Percentiles rank a stretch among this genome's conserved stretches.
Conservation (phyloP, 2,888 invertebrate genomes). For the Melieria picta region DNA sequence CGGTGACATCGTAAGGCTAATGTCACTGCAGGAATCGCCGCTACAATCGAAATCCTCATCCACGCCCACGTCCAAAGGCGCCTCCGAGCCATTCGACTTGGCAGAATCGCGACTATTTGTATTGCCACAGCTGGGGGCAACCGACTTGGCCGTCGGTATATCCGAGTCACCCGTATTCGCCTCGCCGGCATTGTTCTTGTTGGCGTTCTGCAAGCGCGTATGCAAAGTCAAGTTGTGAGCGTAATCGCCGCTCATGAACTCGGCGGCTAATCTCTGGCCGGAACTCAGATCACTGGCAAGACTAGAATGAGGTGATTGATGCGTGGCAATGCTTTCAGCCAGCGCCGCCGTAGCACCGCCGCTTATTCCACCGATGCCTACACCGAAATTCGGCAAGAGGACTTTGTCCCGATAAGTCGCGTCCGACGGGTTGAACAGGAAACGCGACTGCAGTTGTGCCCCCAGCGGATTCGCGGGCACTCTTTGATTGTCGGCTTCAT, state of each 20-base stretch:
- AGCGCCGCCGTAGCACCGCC: conserved; percentile 11
- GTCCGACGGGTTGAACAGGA: conserved; percentile 50
- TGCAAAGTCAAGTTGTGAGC: conserved; percentile 55
- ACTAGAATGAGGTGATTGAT: conserved; percentile 35
- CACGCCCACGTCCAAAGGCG: conserved; percentile 56
- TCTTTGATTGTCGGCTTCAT: conserved; percentile 18
- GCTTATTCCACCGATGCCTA: conserved; percentile 22
- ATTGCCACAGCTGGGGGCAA: conserved; percentile 32
- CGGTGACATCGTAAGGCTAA: conserved; percentile 65
- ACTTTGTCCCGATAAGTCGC: conserved; percentile 48
- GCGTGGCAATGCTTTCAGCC: conserved; percentile 21
- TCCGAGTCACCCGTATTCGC: conserved; percentile 29
- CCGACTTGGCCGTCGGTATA: background rate
- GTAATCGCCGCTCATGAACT: conserved; percentile 55
- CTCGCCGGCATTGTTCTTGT: conserved; percentile 19
- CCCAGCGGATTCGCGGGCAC: conserved; percentile 47
- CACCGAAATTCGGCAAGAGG: conserved; percentile 42
- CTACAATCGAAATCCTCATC: conserved; percentile 65
- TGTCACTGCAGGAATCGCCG: conserved; percentile 65
- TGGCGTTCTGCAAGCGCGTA: conserved; percentile 48
- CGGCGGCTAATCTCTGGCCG: conserved; percentile 41
- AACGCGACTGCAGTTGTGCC: conserved; percentile 50
- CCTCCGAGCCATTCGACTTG: conserved; percentile 38
- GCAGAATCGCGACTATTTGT: conserved; percentile 43
- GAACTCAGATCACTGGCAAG: conserved; percentile 51